A percentile compares a stretch with the other conserved stretches of the same genome.
phyloP scores from a whole-genome alignment of 2,888 invertebrate species.

The Abrostola tripartita region DNA sequence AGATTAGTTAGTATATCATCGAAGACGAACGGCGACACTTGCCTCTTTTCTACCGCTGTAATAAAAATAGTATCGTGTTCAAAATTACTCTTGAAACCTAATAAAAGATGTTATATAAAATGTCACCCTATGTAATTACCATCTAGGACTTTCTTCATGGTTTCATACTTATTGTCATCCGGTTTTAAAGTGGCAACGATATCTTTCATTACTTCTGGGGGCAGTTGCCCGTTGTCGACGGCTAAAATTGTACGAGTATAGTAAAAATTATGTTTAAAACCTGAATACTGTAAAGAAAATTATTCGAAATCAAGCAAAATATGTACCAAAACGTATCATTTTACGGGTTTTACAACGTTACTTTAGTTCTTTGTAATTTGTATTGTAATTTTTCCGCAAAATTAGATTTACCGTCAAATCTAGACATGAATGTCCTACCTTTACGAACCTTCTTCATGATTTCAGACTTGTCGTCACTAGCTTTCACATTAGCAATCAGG shows the following conservation, averaged over 20 bases:
- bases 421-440: background rate
- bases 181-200: background rate
- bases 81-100: no score
- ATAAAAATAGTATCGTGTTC: background rate
- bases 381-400: no score
- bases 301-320: no score
- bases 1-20: constrained; percentile 23
- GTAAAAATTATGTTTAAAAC: background rate
- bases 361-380: no score
- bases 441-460: constrained; percentile 1
- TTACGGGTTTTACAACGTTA: no score
- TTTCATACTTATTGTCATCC: background rate
- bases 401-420: no score
- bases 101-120: no score
- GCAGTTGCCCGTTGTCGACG: background rate
- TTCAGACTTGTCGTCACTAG: background rate
- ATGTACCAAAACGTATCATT: no score
- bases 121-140: background rate
- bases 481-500: background rate
- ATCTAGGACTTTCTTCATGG: background rate
- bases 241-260: constrained; percentile 1
- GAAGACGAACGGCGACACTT: constrained; percentile 24
- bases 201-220: background rate
- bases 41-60: constrained; percentile 20
- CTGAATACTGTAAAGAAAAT: background rate